phyloP scores from a whole-genome alignment of 1,140 invertebrate species.

The Listronotus oregonensis region DNA sequence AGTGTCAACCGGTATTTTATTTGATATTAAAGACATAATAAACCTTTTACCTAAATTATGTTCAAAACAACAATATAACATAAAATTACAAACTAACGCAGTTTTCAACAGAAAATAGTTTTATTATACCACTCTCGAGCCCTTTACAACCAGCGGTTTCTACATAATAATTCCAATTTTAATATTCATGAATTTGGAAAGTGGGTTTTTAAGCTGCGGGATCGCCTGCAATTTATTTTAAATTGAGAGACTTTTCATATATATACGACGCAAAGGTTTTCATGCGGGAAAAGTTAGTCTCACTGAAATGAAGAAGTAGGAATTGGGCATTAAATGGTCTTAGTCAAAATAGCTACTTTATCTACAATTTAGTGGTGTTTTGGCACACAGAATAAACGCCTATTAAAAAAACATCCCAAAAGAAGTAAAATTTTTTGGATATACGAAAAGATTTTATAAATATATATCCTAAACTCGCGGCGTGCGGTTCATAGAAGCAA shows the following conservation, averaged over 20 bases:
- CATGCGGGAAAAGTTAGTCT: conserved; percentile 1
- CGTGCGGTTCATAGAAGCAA: too few relatives aligned
- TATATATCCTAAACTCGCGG: too few relatives aligned
- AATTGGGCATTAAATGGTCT: neutral
- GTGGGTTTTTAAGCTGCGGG: conserved; percentile 23
- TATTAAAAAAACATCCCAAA: too few relatives aligned
- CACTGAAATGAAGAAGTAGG: neutral
- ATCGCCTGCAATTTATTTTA: conserved; percentile 26
- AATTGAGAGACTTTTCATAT: conserved; percentile 24
- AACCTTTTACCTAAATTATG: neutral
- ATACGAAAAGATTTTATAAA: too few relatives aligned
- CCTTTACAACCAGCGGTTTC: conserved; percentile 23
- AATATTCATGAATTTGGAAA: conserved; percentile 32
- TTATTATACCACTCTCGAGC: conserved; percentile 13
- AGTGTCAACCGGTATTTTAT: too few relatives aligned
- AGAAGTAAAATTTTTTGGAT: too few relatives aligned
- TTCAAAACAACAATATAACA: conserved; percentile 16
- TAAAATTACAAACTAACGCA: conserved; percentile 9
- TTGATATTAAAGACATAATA: neutral
- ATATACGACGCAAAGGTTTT: conserved; percentile 16
- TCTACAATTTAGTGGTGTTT: too few relatives aligned
- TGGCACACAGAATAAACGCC: too few relatives aligned
- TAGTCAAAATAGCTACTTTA: too few relatives aligned
- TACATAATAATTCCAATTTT: conserved; percentile 31
- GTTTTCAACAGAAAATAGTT: conserved; percentile 16